phyloP scores from a whole-genome alignment of 30 jellyfish, hydroid and myxozoan species.

The Clytia hemisphaerica region DNA sequence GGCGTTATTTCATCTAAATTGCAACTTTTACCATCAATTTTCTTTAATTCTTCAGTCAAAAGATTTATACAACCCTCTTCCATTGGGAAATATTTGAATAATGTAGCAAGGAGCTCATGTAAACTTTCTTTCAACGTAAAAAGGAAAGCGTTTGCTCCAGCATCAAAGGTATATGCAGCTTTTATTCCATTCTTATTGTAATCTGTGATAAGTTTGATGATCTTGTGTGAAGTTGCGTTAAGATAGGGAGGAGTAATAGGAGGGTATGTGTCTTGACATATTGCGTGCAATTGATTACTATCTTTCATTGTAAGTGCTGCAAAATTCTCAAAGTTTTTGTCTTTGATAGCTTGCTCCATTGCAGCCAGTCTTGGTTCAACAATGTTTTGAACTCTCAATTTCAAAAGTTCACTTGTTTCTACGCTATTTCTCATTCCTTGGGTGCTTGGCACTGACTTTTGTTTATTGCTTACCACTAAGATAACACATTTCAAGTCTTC shows the following conservation, averaged over 20 bases:
- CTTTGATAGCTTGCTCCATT: conserved; percentile 62
- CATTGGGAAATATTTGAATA: conserved; percentile 29
- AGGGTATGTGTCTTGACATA: conserved; percentile 89
- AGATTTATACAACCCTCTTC: too few species aligned
- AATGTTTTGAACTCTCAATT: conserved; percentile 55
- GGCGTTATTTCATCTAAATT: too few species aligned
- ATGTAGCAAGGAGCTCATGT: conserved; percentile 28
- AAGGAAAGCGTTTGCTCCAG: conserved; percentile 95
- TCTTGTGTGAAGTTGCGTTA: conserved; percentile 67
- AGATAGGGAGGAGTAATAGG: conserved; percentile 75
- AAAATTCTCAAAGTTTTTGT: conserved; percentile 54
- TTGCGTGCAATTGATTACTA: conserved; percentile 90
- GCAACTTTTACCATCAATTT: too few species aligned
- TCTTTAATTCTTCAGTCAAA: too few species aligned
- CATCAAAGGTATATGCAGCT: conserved; percentile 96
- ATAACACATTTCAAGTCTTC: conserved; percentile 57
- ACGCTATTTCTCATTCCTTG: conserved; percentile 85
- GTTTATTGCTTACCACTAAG: conserved; percentile 55
- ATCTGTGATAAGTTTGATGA: conserved; percentile 51
- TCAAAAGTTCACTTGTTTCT: conserved; percentile 57
- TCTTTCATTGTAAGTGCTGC: conserved; percentile 93
- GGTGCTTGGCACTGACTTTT: conserved; percentile 61
- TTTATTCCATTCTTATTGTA: conserved; percentile 44
- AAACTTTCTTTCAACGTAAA: conserved; percentile 53
- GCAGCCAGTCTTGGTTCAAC: conserved; percentile 60